Evolutionary conservation across 2,888 invertebrate species (phyloP).

Genomic region (Microctonus aethiopoides): DNA sequence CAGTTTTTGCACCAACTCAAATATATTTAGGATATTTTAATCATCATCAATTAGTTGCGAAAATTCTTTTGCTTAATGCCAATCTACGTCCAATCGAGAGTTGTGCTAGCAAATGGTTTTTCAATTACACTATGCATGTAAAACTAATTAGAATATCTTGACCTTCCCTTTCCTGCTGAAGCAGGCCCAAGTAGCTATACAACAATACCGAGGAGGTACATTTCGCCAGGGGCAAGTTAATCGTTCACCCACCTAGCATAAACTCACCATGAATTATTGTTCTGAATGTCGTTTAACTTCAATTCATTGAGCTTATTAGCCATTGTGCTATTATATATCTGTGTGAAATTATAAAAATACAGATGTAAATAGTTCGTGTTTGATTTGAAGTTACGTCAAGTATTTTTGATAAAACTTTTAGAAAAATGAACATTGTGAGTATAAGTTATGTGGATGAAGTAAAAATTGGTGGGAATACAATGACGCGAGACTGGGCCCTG

Average conservation of each 20-base stretch:
- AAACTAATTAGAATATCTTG: slow-evolving; percentile 31
- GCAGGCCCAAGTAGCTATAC: slow-evolving; percentile 67
- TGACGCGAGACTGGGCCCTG: slow-evolving; percentile 63
- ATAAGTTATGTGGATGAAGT: slow-evolving; percentile 62
- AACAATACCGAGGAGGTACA: slow-evolving; percentile 67
- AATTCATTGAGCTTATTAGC: background rate
- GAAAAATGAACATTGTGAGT: slow-evolving; percentile 54
- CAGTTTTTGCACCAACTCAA: no score
- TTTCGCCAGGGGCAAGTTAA: slow-evolving; percentile 66
- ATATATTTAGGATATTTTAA: background rate
- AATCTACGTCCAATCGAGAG: background rate
- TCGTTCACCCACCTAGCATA: slow-evolving; percentile 65
- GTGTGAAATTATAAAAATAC: background rate
- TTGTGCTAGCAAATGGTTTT: slow-evolving; percentile 6
- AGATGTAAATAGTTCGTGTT: background rate
- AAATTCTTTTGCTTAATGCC: background rate
- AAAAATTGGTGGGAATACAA: slow-evolving; percentile 56
- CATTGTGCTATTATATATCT: background rate
- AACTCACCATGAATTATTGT: slow-evolving; percentile 54
- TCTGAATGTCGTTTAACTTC: slow-evolving; percentile 47
- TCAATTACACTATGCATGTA: slow-evolving; percentile 16
- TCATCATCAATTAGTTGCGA: background rate
- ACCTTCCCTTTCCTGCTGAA: slow-evolving; percentile 61
- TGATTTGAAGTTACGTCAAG: slow-evolving; percentile 2
- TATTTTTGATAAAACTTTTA: slow-evolving; percentile 8